A percentile compares a stretch with the other conserved stretches of the same genome.
Evolutionary conservation across 2,797 vertebrate species (phyloP).

Genomic region (Falco columbarius): DNA sequence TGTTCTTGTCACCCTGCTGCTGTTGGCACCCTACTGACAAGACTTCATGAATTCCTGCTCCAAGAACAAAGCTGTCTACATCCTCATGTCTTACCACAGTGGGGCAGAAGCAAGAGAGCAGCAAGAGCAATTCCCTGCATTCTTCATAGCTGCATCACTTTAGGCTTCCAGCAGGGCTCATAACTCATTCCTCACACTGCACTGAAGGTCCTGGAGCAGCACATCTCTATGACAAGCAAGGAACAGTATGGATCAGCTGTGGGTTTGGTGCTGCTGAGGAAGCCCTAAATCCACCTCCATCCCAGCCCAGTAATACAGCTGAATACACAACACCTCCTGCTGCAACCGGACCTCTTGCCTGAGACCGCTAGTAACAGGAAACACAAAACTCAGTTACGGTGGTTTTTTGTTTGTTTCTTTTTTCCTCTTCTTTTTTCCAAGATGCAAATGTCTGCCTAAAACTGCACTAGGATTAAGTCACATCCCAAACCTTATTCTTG

Average conservation of each 20-base stretch:
- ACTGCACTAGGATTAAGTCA: neutral
- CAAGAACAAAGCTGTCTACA: neutral
- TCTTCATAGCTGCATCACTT: neutral
- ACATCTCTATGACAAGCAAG: neutral
- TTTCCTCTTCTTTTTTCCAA: neutral
- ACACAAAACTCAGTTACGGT: neutral
- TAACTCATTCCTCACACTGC: fast-evolving
- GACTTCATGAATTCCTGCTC: neutral
- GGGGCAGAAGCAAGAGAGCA: neutral
- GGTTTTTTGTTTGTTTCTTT: neutral
- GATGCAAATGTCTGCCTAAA: neutral
- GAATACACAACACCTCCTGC: neutral
- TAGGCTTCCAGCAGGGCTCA: neutral
- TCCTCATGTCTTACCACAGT: neutral
- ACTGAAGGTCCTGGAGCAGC: neutral
- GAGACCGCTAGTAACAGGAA: neutral
- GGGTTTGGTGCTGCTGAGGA: neutral
- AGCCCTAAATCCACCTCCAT: neutral
- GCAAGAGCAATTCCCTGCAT: neutral
- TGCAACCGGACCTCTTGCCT: neutral
- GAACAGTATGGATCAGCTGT: neutral
- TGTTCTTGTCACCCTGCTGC: neutral
- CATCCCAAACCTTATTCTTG: neutral
- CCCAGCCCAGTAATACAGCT: neutral
- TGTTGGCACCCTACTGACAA: fast-evolving